Evolutionary conservation across 2,888 invertebrate species (phyloP), one percentile per base, ranked within the genome.

Genomic region (Tachina grossa): DNA sequence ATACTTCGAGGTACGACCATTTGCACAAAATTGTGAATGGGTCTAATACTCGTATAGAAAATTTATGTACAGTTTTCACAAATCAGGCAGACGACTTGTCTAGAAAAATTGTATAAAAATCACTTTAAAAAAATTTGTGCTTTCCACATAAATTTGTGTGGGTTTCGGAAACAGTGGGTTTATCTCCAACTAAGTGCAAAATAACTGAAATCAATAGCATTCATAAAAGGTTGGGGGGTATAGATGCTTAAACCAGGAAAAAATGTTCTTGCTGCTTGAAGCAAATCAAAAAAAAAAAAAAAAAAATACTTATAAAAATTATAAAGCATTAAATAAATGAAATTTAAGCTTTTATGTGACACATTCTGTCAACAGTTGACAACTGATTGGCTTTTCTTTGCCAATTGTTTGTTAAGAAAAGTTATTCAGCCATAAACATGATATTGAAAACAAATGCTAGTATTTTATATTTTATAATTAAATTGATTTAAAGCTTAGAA

Each of bases 361-460:
- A 43, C 45, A 51, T 39, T n/a, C 51, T 78, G 53, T 63, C 41
- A 69, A 53, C 45, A 63, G 39, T 47, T 65, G 71, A 71, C 55
- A 79, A 47, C n/a, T 53, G 39, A 63, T 63, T 59, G 14, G 14
- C 13, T 53, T 45, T 76, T 66, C 39, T 41, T 41, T 72, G 47
- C 8, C 31, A 39, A 14, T 45, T 31, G 43, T 13, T 53, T 68
- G 57, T 74, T 2, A 47, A 55, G 31, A 31, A 51, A 72, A 72
- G 16, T 65, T 31, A 79, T 19, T 79, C 79, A 79, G 53, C 63
- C 79, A 79, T 71, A 65, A 79, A 53, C 16, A n/a, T 55, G 10
- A 0, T 9, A 51, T 41, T 10, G 1, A 4, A 14, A 63, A 16
- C n/a, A 76, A 19, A 19, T 51, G 8, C 45, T 31, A 9, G 13